Percentiles rank a stretch among this genome's conserved stretches.
These are phyloP conservation scores for Drosophila phalerata DNA, from an alignment of 2,888 invertebrate genomes.

Conservation along the genomic window DNA sequence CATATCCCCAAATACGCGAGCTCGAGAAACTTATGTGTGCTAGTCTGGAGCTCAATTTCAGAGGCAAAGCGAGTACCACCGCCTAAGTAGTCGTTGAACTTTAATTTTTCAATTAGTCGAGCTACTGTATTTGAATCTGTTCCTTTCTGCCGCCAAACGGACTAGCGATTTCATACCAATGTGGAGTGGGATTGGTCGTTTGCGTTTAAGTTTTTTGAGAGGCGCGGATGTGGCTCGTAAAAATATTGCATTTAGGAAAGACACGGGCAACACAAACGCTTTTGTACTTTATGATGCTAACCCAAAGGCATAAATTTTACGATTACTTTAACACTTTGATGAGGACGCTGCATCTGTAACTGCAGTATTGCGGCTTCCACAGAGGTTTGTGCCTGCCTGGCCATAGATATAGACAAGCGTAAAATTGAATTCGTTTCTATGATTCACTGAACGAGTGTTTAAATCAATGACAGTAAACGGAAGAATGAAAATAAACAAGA, in stretches of 20 bases:
- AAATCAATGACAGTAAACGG: slow-evolving; percentile 55
- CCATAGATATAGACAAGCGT: slow-evolving; percentile 83
- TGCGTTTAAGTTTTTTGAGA: slow-evolving; percentile 29
- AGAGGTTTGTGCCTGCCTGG: slow-evolving; percentile 29
- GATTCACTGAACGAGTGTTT: slow-evolving; percentile 53
- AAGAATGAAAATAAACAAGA: slow-evolving; percentile 17
- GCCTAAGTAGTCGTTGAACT: slow-evolving; percentile 25
- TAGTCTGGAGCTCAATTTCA: slow-evolving; percentile 2
- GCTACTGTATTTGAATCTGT: slow-evolving; percentile 79
- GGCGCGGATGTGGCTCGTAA: slow-evolving; percentile 59
- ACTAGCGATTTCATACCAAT: slow-evolving; percentile 49
- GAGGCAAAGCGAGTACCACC: slow-evolving; percentile 2
- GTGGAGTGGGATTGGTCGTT: slow-evolving; percentile 27
- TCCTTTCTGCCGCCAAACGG: slow-evolving; percentile 48
- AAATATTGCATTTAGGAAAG: slow-evolving; percentile 75
- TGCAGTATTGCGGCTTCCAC: slow-evolving; percentile 10
- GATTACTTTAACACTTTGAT: slow-evolving; percentile 72
- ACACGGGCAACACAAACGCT: slow-evolving; percentile 54
- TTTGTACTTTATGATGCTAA: slow-evolving; percentile 62
- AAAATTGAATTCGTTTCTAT: slow-evolving; percentile 81
- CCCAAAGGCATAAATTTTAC: slow-evolving; percentile 55
- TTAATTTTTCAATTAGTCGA: slow-evolving; percentile 81
- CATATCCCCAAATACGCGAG: neutral
- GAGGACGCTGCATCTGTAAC: slow-evolving; percentile 27
- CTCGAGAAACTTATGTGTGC: neutral